Base-by-base conservation (phyloP, 53 echinoderm and acorn worm genomes). In the Echinarachnius parma region DNA sequence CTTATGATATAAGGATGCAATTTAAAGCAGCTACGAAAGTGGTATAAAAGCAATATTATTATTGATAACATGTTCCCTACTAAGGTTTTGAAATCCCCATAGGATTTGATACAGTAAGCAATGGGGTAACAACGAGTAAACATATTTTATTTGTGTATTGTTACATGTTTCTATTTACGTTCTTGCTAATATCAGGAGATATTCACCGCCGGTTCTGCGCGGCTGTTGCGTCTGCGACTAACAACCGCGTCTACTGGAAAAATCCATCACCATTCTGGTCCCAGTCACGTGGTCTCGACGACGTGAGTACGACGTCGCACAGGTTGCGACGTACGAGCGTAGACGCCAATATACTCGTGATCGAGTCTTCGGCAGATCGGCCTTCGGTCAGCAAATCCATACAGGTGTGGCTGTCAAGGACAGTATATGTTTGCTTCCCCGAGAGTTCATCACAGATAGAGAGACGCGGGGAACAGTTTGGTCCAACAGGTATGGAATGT, bases 171-270 rank as follows among this genome's bases (percentile, higher is more conserved):
- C n/a, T n/a, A n/a, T n/a, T n/a, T n/a, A n/a, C n/a, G n/a, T n/a
- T n/a, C n/a, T n/a, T n/a, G n/a, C n/a, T n/a, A n/a, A n/a, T n/a
- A n/a, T n/a, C 28, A 68, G 69, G 69, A 68, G 20, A 28, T 68
- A 27, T 68, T 68, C 30, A 68, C 28, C 15, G 32, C n/a, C 8
- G 69, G 69, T 21, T 68, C 69, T 31, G 14, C 16, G 15, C 31
- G 45, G 21, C 30, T 68, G 4, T 68, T 68, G 31, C n/a, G n/a
- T 30, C 30, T n/a, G 69, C 69, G 25, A 68, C 69, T 20, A 48
- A 50, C 26, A 21, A 31, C 21, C 69, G 69, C 3, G 69, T 50
- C 14, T 68, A 68, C 32, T 68, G 45, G n/a, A 27, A n/a, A n/a
- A 47, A 25, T 2, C 16, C 0, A 68, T 68, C 33, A 68, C 69